Evolutionary conservation across 2,888 invertebrate genomes (phyloP).

Genomic region (Uloborus plumipes): DNA sequence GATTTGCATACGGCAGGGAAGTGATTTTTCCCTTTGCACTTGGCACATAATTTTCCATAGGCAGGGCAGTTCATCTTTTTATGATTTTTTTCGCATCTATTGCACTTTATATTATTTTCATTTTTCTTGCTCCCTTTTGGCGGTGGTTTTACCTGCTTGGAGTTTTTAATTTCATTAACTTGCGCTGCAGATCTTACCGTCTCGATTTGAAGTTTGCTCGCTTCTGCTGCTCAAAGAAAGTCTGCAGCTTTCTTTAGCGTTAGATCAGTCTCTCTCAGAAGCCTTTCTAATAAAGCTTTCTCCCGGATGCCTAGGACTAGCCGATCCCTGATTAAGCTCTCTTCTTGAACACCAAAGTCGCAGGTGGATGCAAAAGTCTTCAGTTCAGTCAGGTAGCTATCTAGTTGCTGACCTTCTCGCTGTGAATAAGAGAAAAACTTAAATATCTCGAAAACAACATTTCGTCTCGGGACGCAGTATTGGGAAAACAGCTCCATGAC

Average conservation of each 20-base stretch:
- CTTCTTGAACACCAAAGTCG: not conserved
- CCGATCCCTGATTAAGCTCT: not conserved
- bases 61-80: not conserved
- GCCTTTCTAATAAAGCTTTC: not conserved
- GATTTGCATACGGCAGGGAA: constrained; percentile 1
- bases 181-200: no score
- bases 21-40: constrained; percentile 22
- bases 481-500: not conserved
- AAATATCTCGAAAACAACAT: not conserved
- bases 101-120: not conserved
- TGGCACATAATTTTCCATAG: not conserved
- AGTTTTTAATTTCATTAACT: not conserved
- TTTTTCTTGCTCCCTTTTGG: no score
- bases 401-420: not conserved
- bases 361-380: not conserved
- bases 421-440: not conserved
- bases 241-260: constrained; percentile 1
- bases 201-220: not conserved
- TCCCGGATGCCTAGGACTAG: not conserved
- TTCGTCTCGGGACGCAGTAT: not conserved
- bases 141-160: no score
- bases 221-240: not conserved
- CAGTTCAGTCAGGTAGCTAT: not conserved
- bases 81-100: not conserved
- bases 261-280: not conserved